phyloP scores from a whole-genome alignment of 2,797 vertebrate genomes.

The Coracias cyanogaster region DNA sequence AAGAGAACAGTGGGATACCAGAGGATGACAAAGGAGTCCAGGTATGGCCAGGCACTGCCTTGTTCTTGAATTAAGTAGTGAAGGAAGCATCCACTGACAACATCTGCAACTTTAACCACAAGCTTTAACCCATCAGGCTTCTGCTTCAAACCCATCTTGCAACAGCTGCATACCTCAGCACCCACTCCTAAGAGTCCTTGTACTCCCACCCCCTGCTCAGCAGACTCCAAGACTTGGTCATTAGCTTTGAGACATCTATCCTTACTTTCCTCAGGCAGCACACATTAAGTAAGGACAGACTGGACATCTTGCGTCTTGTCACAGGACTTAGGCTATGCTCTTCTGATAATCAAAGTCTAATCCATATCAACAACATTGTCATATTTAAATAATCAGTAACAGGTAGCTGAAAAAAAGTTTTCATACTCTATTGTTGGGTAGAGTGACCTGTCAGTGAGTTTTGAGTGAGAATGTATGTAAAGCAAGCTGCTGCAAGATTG shows the following conservation, averaged over 20 bases:
- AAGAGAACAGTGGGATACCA: not conserved
- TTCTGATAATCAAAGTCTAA: not conserved
- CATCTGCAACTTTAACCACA: not conserved
- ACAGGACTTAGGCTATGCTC: not conserved
- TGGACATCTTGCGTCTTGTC: not conserved
- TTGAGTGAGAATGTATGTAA: not conserved
- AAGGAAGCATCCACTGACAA: not conserved
- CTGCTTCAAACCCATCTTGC: not conserved
- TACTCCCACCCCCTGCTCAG: not conserved
- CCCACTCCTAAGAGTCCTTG: not conserved
- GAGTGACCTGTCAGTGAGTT: not conserved
- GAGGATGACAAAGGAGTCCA: not conserved
- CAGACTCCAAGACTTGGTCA: not conserved
- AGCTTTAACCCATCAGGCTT: not conserved
- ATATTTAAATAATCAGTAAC: not conserved
- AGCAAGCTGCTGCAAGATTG: not conserved
- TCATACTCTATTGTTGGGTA: not conserved
- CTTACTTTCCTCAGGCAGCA: not conserved
- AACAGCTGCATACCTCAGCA: not conserved
- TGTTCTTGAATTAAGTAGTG: not conserved
- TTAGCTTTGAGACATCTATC: not conserved
- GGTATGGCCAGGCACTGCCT: not conserved
- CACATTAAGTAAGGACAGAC: rapidly evolving
- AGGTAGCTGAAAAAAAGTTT: not conserved
- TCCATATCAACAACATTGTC: not conserved